A percentile compares a stretch with the other conserved stretches of the same genome.
phyloP scores from a whole-genome alignment of 2,113 vertebrate species.

The Eretmochelys imbricata region DNA sequence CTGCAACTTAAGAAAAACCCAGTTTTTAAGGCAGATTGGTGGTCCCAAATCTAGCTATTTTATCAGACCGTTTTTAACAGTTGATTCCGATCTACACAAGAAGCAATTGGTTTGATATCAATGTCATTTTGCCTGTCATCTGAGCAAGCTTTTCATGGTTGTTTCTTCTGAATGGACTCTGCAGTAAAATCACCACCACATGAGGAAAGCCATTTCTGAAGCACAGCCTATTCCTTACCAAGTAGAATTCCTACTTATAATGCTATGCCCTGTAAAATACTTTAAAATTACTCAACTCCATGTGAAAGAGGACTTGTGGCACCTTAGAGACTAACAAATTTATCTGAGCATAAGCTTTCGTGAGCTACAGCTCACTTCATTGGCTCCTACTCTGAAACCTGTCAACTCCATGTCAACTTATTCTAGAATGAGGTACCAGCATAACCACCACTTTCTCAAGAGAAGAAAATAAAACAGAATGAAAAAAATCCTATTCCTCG shows the following conservation, averaged over 20 bases:
- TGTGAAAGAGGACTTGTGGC: too few relatives aligned
- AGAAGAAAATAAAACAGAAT: neutral
- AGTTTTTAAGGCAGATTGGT: neutral
- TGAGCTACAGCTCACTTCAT: too few relatives aligned
- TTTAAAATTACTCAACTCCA: neutral
- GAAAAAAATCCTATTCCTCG: neutral
- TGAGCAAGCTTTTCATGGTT: neutral
- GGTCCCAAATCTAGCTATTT: neutral
- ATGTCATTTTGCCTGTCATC: neutral
- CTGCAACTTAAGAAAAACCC: neutral
- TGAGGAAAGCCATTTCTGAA: neutral
- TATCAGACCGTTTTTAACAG: fast-evolving
- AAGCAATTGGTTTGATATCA: neutral
- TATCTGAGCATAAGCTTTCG: too few relatives aligned
- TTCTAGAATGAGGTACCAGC: neutral
- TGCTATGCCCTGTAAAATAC: neutral
- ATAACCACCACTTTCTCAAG: neutral
- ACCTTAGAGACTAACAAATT: too few relatives aligned
- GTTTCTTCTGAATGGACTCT: neutral
- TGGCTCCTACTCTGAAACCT: too few relatives aligned
- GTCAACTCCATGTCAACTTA: too few relatives aligned
- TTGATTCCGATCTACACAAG: neutral
- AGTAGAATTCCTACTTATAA: neutral
- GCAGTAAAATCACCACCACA: neutral
- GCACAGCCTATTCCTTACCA: neutral